Percentiles rank a stretch among this genome's conserved stretches.
Evolutionary conservation across 2,797 vertebrate genomes (phyloP).

Genomic region (Peromyscus nudipes): DNA sequence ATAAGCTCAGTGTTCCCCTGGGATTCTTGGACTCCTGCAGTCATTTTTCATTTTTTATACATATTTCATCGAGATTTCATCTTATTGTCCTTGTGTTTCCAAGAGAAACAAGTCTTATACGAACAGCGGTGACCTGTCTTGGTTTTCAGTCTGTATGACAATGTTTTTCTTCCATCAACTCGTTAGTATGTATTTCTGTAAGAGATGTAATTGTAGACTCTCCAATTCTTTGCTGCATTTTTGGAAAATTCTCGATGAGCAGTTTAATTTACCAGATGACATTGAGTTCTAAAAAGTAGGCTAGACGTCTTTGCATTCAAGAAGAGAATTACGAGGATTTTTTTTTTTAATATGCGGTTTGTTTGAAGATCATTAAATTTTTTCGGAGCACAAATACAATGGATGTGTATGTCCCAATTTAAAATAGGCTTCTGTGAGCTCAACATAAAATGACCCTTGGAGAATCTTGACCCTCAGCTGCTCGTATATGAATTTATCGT

Average conservation of each 20-base stretch:
- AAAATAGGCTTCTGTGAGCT: conserved; percentile 43
- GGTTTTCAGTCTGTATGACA: background rate
- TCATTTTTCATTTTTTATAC: conserved; percentile 79
- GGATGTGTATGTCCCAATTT: conserved; percentile 36
- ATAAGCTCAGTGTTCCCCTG: conserved; percentile 35
- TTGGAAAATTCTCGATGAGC: conserved; percentile 38
- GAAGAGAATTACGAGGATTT: conserved; percentile 49
- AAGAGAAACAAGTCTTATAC: conserved; percentile 86
- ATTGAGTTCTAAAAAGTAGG: conserved; percentile 46
- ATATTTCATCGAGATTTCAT: conserved; percentile 84
- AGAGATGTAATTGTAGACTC: background rate
- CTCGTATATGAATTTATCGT: conserved; percentile 86
- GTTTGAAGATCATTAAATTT: conserved; percentile 58
- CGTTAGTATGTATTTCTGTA: conserved; percentile 38
- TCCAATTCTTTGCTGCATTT: conserved; percentile 14
- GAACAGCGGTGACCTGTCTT: conserved; percentile 72
- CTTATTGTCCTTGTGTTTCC: conserved; percentile 83
- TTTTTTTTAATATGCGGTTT: conserved; percentile 7
- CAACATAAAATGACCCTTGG: conserved; percentile 9
- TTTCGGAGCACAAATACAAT: conserved; percentile 28
- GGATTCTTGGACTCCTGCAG: conserved; percentile 90
- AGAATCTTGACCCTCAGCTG: conserved; percentile 76
- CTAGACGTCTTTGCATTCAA: conserved; percentile 31
- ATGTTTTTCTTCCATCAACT: conserved; percentile 32
- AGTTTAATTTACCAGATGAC: conserved; percentile 47